Percentiles rank a stretch among this genome's conserved stretches.
These are phyloP conservation scores for Chrysaora quinquecirrha DNA, from an alignment of 30 jellyfish, hydroid and myxozoan species.

Conservation along the genomic window DNA sequence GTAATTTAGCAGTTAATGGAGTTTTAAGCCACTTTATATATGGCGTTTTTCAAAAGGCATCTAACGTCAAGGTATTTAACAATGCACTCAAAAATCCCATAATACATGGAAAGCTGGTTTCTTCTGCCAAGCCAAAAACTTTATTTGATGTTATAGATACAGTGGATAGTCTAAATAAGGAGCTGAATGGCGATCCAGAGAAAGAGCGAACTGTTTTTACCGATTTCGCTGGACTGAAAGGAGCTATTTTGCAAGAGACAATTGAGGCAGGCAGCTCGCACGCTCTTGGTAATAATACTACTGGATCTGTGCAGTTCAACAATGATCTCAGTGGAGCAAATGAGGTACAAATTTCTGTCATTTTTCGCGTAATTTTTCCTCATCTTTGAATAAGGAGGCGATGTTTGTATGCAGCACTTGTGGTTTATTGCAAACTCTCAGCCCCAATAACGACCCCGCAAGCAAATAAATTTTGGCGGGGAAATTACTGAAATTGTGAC, in stretches of 20 bases:
- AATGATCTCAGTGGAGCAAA: background rate
- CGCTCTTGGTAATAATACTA: background rate
- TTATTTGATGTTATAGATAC: background rate
- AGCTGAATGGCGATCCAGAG: background rate
- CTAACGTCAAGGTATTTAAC: background rate
- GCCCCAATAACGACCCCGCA: too few species aligned
- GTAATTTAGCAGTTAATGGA: too few species aligned
- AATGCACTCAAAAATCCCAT: background rate
- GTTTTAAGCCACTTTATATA: too few species aligned
- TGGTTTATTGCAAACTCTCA: too few species aligned
- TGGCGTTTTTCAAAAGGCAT: slow-evolving; percentile 25
- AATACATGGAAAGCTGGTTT: background rate
- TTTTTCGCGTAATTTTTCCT: too few species aligned
- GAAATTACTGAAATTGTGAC: too few species aligned
- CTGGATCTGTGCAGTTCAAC: background rate
- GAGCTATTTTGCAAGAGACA: slow-evolving; percentile 6
- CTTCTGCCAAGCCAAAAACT: background rate
- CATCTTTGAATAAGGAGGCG: too few species aligned
- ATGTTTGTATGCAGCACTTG: too few species aligned
- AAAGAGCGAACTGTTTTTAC: slow-evolving; percentile 9
- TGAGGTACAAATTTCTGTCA: too few species aligned
- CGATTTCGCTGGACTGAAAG: background rate
- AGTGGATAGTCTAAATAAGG: background rate
- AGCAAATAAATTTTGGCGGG: too few species aligned
- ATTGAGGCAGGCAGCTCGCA: background rate